phyloP scores from a whole-genome alignment of 2,113 vertebrate species.

The Trichechus manatus region DNA sequence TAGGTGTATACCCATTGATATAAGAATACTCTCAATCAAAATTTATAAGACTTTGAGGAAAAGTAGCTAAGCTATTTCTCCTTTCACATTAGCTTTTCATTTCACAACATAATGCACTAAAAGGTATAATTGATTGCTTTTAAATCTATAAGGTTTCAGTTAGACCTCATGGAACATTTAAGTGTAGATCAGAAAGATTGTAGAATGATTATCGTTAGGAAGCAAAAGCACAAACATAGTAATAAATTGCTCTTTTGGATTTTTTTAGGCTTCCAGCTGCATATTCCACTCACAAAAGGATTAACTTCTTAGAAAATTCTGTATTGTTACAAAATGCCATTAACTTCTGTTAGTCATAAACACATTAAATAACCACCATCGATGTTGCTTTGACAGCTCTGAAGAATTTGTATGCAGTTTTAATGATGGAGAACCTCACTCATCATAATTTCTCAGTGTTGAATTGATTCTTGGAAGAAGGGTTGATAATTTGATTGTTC shows the following conservation, averaged over 20 bases:
- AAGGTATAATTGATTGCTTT: slow-evolving; percentile 47
- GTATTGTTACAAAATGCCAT: slow-evolving; percentile 73
- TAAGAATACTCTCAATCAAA: not conserved
- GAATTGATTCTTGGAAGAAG: slow-evolving; percentile 82
- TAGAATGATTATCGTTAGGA: not conserved
- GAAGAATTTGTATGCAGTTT: slow-evolving; percentile 83
- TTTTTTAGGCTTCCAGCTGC: slow-evolving; percentile 63
- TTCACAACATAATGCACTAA: slow-evolving; percentile 31
- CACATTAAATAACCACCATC: slow-evolving; percentile 81
- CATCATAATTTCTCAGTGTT: slow-evolving; percentile 74
- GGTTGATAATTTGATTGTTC: slow-evolving; percentile 86
- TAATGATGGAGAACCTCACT: slow-evolving; percentile 83
- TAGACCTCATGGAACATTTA: slow-evolving; percentile 50
- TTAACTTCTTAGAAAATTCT: slow-evolving; percentile 79
- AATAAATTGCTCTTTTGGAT: slow-evolving; percentile 23
- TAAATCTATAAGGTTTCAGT: slow-evolving; percentile 65
- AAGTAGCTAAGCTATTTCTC: not conserved
- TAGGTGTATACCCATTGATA: too few relatives aligned
- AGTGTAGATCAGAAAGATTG: slow-evolving; percentile 20
- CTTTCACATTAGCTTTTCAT: slow-evolving; percentile 53
- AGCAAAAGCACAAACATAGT: slow-evolving; percentile 42
- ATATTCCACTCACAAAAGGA: slow-evolving; percentile 57
- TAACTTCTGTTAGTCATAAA: slow-evolving; percentile 82
- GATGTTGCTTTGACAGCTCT: slow-evolving; percentile 79
- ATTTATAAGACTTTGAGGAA: not conserved